phyloP scores from a whole-genome alignment of 2,797 vertebrate species.

The Xyrichtys novacula region DNA sequence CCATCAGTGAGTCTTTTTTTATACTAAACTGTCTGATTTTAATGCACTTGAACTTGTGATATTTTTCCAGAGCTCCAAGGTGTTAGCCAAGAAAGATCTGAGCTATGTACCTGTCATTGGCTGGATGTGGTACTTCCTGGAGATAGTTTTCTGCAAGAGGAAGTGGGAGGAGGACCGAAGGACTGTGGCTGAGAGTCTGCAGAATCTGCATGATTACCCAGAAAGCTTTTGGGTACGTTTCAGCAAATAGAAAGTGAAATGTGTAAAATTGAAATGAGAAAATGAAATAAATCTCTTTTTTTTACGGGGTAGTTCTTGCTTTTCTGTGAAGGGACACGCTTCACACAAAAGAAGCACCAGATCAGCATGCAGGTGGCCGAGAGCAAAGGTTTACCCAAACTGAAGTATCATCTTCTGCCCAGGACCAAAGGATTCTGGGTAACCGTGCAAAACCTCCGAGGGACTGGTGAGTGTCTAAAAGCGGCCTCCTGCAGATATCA shows the following conservation, averaged over 20 bases:
- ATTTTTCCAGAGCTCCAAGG: slow-evolving; percentile 92
- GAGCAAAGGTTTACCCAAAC: slow-evolving; percentile 94
- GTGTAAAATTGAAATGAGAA: neutral
- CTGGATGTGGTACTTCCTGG: slow-evolving; percentile 99
- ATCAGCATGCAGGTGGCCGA: slow-evolving; percentile 97
- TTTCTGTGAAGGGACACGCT: slow-evolving; percentile 95
- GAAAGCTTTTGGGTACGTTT: slow-evolving; percentile 91
- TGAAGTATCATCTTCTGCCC: slow-evolving; percentile 96
- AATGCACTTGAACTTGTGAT: neutral
- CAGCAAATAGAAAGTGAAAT: neutral
- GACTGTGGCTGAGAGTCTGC: slow-evolving; percentile 87
- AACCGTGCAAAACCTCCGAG: slow-evolving; percentile 93
- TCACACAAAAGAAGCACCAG: slow-evolving; percentile 94
- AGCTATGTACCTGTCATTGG: slow-evolving; percentile 94
- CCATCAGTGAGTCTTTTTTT: neutral
- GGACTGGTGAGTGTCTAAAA: slow-evolving; percentile 87
- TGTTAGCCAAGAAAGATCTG: slow-evolving; percentile 95
- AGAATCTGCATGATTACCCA: slow-evolving; percentile 92
- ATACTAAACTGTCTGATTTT: neutral
- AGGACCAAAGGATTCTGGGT: slow-evolving; percentile 96
- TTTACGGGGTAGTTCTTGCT: slow-evolving; percentile 91
- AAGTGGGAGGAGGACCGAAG: slow-evolving; percentile 96
- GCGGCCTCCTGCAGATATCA: neutral
- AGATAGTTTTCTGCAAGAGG: slow-evolving; percentile 97
- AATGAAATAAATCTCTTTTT: slow-evolving; percentile 15